Evolutionary conservation across 2,797 vertebrate species (phyloP).

Genomic region (Coendou prehensilis): DNA sequence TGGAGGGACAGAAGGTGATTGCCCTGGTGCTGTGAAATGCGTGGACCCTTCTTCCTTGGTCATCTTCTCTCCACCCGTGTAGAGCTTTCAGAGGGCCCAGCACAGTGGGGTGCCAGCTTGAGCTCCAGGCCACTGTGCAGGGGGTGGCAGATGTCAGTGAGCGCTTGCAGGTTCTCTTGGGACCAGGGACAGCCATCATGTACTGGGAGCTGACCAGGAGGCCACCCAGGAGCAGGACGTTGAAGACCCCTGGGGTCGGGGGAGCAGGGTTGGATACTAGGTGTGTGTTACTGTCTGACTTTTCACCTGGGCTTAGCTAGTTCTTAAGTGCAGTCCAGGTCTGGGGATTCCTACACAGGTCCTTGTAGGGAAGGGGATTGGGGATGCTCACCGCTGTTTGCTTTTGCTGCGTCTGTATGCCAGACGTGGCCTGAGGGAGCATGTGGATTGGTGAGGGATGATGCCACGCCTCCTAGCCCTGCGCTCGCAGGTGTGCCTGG

Average conservation of each 20-base stretch:
- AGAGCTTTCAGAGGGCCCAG: background rate
- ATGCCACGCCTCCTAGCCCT: no score
- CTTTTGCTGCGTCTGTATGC: background rate
- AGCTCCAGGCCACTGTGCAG: background rate
- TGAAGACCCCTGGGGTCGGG: background rate
- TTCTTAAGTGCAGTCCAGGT: background rate
- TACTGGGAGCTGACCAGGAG: background rate
- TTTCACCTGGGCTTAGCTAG: background rate
- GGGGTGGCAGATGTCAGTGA: background rate
- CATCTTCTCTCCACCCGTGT: background rate
- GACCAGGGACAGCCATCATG: background rate
- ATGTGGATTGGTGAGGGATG: no score
- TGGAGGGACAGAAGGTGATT: background rate
- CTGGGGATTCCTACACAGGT: background rate
- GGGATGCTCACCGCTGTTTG: background rate
- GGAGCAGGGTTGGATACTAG: background rate
- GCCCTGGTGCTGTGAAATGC: background rate
- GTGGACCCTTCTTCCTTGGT: no score
- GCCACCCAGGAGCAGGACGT: background rate
- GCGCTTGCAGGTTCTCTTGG: no score
- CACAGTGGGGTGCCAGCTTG: background rate
- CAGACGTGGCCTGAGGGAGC: no score
- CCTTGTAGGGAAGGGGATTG: fast-evolving
- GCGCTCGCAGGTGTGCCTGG: background rate
- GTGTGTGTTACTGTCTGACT: background rate